A percentile compares a stretch with the other conserved stretches of the same genome.
Conservation (phyloP, 2,113 vertebrate species). For the Dicaeum eximium region DNA sequence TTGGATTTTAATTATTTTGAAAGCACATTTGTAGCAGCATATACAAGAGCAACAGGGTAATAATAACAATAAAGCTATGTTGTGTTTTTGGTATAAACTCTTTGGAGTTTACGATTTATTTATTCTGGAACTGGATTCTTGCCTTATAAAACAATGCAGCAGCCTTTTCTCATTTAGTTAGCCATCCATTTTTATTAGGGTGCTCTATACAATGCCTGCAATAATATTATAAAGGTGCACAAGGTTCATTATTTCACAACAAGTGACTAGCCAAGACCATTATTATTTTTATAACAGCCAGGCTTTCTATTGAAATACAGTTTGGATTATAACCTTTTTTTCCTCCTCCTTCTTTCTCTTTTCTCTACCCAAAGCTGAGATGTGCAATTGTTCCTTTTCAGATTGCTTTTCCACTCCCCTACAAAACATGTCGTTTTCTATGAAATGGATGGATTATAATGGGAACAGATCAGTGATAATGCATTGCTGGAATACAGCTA, state of each 20-base stretch:
- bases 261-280: slow-evolving; percentile 40
- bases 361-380: neutral
- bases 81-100: slow-evolving; percentile 22
- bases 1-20: slow-evolving; percentile 36
- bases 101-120: slow-evolving; percentile 29
- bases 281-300: slow-evolving; percentile 50
- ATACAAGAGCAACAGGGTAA: slow-evolving; percentile 13
- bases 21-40: slow-evolving; percentile 10
- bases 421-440: slow-evolving; percentile 27
- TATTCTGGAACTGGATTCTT: slow-evolving; percentile 40
- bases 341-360: neutral
- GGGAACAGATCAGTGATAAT: slow-evolving; percentile 50
- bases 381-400: slow-evolving; percentile 17
- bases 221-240: slow-evolving; percentile 57
- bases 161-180: slow-evolving; percentile 46
- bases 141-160: slow-evolving; percentile 49
- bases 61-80: slow-evolving; percentile 8
- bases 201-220: slow-evolving; percentile 29
- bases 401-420: slow-evolving; percentile 28
- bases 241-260: slow-evolving; percentile 59
- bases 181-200: slow-evolving; percentile 52
- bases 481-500: slow-evolving; percentile 33
- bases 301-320: slow-evolving; percentile 30
- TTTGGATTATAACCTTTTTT: slow-evolving; percentile 36
- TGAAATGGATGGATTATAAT: slow-evolving; percentile 47